Conservation (phyloP, 2,888 invertebrate genomes). For the Drosophila paranaensis region DNA sequence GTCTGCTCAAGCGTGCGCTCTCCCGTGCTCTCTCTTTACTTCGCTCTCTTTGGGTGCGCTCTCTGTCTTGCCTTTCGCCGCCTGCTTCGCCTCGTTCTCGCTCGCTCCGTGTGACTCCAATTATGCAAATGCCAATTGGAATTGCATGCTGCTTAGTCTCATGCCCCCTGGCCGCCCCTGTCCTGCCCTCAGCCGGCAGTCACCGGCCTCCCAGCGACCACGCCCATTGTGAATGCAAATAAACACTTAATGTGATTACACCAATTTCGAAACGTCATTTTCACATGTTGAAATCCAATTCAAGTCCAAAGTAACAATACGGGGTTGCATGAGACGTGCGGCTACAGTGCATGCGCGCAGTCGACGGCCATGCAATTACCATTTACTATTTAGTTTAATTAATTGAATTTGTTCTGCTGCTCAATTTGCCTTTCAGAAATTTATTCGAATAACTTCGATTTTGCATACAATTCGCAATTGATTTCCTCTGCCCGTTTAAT, state of each 20-base stretch:
- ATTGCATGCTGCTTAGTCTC: slow-evolving; percentile 20
- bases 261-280: slow-evolving; percentile 65
- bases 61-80: background rate
- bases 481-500: background rate
- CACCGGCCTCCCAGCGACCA: background rate
- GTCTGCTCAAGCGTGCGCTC: slow-evolving; percentile 7
- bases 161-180: slow-evolving; percentile 1
- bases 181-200: background rate
- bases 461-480: background rate
- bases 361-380: slow-evolving; percentile 1
- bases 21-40: background rate
- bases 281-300: slow-evolving; percentile 56
- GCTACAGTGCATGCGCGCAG: slow-evolving; percentile 33
- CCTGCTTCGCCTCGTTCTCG: too few species aligned
- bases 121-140: slow-evolving; percentile 51
- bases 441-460: background rate
- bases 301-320: slow-evolving; percentile 67
- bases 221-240: slow-evolving; percentile 47
- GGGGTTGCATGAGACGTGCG: slow-evolving; percentile 26
- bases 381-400: background rate
- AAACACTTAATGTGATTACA: slow-evolving; percentile 59
- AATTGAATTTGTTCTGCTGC: background rate
- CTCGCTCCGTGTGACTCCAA: slow-evolving; percentile 28
- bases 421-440: background rate
- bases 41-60: slow-evolving; percentile 1